These are phyloP conservation scores for Chitala chitala DNA, from an alignment of 2,113 vertebrate species.

Conservation along the genomic window DNA sequence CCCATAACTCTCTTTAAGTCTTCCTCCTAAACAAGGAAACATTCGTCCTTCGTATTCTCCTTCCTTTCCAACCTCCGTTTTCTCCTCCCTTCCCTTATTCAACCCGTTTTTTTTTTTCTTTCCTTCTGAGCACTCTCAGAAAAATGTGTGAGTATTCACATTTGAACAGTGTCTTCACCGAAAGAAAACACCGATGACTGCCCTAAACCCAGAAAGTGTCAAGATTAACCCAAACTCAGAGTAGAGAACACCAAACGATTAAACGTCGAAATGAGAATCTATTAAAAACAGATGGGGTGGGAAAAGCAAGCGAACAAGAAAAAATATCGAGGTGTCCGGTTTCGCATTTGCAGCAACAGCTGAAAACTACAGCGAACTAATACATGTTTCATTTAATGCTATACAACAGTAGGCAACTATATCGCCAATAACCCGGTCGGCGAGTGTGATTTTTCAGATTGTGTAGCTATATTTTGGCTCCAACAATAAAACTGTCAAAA, in stretches of 20 bases:
- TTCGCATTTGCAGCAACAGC: constrained; percentile 21
- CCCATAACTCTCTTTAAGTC: constrained; percentile 14
- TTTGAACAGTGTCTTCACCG: neutral
- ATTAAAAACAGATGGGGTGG: neutral
- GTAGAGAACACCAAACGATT: neutral
- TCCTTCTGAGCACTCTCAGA: neutral
- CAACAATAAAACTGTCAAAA: too few species aligned
- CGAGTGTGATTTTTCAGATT: too few species aligned
- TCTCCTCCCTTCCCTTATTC: constrained; percentile 14
- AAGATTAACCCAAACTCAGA: too few species aligned
- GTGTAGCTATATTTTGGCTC: too few species aligned
- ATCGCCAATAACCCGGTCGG: too few species aligned
- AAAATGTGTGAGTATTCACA: neutral
- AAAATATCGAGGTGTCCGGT: constrained; percentile 25
- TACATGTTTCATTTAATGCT: too few species aligned
- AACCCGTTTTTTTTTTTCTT: constrained; percentile 12
- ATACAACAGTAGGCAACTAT: too few species aligned
- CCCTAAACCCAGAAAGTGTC: too few species aligned
- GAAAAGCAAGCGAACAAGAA: constrained; percentile 9
- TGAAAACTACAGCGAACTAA: constrained; percentile 5
- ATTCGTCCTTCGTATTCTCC: constrained; percentile 15
- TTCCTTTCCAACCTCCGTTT: constrained; percentile 22
- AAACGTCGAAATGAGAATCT: neutral
- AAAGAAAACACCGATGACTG: too few species aligned
- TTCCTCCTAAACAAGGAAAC: constrained; percentile 16